These are phyloP conservation scores for Lagopus leucura DNA, from an alignment of 2,113 vertebrate species.

Conservation along the genomic window DNA sequence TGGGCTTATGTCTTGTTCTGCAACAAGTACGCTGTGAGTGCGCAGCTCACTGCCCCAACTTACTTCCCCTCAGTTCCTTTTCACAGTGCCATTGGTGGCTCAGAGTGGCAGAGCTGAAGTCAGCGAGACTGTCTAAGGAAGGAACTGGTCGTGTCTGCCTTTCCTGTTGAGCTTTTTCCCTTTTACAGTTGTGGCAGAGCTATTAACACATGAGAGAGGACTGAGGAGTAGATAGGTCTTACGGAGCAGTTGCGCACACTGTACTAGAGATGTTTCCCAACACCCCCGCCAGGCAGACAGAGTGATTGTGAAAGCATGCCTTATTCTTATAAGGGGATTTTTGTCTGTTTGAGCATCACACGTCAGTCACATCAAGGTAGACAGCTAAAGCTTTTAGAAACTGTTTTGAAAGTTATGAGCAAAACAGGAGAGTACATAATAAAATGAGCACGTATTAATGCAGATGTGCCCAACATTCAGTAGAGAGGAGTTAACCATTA, in stretches of 20 bases:
- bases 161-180: conserved; percentile 43
- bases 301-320: neutral
- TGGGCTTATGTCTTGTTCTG: conserved; percentile 4
- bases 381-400: neutral
- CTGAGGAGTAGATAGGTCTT: neutral
- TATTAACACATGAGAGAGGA: neutral
- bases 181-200: neutral
- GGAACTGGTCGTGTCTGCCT: conserved; percentile 25
- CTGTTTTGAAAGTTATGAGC: neutral
- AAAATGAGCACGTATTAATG: neutral
- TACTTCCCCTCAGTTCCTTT: neutral
- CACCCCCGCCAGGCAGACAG: neutral
- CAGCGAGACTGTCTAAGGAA: neutral
- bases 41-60: neutral
- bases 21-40: neutral
- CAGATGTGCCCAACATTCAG: neutral
- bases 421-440: neutral
- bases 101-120: conserved; percentile 6
- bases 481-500: neutral
- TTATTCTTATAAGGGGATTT: neutral
- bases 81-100: neutral
- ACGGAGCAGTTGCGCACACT: neutral
- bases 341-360: neutral
- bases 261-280: neutral
- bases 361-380: neutral